phyloP scores from a whole-genome alignment of 2,888 invertebrate genomes.

The Allolobophora icterica region DNA sequence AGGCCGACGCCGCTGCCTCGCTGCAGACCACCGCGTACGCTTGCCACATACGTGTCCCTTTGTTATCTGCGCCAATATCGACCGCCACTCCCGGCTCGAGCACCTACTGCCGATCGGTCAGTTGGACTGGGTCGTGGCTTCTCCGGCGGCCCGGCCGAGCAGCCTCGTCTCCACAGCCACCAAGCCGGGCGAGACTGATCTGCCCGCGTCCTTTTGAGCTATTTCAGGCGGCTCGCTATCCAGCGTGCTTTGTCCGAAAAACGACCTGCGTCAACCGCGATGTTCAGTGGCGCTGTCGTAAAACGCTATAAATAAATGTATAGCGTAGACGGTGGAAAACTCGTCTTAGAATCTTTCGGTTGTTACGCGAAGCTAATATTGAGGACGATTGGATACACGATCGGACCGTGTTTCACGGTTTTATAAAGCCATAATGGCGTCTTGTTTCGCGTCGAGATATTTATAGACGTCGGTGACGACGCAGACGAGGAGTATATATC shows the following conservation, averaged over 20 bases:
- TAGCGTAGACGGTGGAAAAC: neutral
- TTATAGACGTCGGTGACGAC: neutral
- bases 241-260: neutral
- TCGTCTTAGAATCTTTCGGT: neutral
- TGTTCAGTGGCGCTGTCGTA: neutral
- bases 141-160: neutral
- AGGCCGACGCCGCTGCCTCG: neutral
- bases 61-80: slow-evolving; percentile 12
- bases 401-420: neutral
- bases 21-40: neutral
- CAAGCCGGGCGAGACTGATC: neutral
- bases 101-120: neutral
- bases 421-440: neutral
- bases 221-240: neutral
- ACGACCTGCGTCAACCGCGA: neutral
- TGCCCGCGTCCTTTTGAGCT: neutral
- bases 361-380: neutral
- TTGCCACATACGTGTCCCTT: neutral
- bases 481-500: neutral
- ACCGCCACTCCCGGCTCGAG: neutral
- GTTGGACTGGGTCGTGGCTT: slow-evolving; percentile 10
- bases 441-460: neutral
- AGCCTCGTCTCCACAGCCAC: neutral
- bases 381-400: neutral
- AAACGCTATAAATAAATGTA: slow-evolving; percentile 7